These are phyloP conservation scores for Mythimna vitellina DNA, from an alignment of 2,888 invertebrate genomes.

Conservation along the genomic window DNA sequence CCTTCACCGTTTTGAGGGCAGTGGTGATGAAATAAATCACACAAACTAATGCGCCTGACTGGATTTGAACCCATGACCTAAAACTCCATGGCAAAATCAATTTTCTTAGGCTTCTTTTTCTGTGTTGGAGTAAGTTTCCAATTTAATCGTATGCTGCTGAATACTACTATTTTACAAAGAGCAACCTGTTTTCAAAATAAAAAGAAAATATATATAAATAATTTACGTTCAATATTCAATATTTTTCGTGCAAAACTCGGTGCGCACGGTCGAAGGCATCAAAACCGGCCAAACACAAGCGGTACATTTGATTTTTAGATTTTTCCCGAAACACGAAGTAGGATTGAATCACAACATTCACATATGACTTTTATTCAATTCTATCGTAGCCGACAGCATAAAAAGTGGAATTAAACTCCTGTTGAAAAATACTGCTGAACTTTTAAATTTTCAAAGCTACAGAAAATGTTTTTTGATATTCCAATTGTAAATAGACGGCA, in stretches of 20 bases:
- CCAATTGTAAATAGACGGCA: not conserved
- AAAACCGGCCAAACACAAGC: constrained; percentile 15
- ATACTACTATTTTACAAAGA: not conserved
- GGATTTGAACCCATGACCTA: no score
- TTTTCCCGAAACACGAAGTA: constrained; percentile 36
- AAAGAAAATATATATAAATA: not conserved
- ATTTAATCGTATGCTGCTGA: not conserved
- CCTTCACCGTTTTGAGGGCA: no score
- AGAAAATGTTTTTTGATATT: constrained; percentile 6
- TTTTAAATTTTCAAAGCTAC: constrained; percentile 14
- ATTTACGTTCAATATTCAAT: constrained; percentile 9
- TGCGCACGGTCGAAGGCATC: constrained; percentile 20
- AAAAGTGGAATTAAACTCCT: constrained; percentile 32
- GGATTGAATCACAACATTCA: constrained; percentile 48
- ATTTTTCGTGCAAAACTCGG: constrained; percentile 9
- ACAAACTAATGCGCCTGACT: no score
- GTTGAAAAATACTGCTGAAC: constrained; percentile 26
- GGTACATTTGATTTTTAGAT: constrained; percentile 54
- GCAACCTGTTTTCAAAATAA: not conserved
- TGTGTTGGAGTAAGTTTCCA: not conserved
- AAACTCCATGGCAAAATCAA: no score
- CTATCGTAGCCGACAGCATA: not conserved
- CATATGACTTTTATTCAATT: constrained; percentile 51
- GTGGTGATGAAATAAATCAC: no score
- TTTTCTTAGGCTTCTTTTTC: not conserved